Conservation (phyloP, 2,888 invertebrate species). For the Fragum whitleyi region DNA sequence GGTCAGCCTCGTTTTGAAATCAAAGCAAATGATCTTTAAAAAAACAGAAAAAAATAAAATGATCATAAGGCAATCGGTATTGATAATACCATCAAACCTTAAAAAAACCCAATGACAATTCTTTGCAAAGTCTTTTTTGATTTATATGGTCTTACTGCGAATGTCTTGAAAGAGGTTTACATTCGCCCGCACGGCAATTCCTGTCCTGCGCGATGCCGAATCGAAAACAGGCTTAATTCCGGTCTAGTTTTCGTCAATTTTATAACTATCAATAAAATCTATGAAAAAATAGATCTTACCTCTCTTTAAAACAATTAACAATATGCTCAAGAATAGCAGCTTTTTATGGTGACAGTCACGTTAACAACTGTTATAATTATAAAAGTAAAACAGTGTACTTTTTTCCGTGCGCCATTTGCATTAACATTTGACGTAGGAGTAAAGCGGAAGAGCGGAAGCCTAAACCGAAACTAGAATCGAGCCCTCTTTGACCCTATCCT, state of each 20-base stretch:
- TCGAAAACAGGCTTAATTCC: conserved; percentile 21
- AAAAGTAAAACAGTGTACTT: background rate
- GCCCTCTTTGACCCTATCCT: background rate
- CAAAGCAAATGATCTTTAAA: background rate
- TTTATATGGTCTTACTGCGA: no score
- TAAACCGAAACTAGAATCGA: background rate
- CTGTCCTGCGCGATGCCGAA: conserved; percentile 29
- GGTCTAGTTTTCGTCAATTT: background rate
- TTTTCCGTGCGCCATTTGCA: conserved; percentile 63
- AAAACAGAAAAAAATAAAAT: no score
- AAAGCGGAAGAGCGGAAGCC: conserved; percentile 56
- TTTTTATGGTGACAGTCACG: conserved; percentile 4
- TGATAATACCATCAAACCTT: no score
- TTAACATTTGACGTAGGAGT: conserved; percentile 40
- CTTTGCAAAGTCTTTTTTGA: no score
- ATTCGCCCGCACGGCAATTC: background rate
- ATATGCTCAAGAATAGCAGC: background rate
- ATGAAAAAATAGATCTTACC: background rate
- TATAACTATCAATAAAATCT: background rate
- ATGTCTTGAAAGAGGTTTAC: no score
- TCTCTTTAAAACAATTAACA: conserved; percentile 23
- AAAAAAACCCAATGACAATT: no score
- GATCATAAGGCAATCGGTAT: no score
- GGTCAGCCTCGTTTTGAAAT: conserved; percentile 21
- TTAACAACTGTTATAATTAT: background rate